Evolutionary conservation across 2,113 vertebrate genomes (phyloP), one percentile per base, ranked within the genome.

Genomic region (Helogale parvula): DNA sequence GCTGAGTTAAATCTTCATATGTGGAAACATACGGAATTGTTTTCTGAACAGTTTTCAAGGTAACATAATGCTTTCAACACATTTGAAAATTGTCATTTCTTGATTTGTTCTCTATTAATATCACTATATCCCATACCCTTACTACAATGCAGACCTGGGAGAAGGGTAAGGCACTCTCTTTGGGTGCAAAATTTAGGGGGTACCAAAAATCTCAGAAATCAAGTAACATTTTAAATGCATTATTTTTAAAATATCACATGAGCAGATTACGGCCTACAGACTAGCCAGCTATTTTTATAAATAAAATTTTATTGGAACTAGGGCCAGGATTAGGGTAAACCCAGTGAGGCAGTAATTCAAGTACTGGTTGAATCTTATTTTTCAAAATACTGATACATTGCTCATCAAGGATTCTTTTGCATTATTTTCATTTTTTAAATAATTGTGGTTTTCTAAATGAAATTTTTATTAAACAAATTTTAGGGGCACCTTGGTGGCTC

Each of bases 11-110:
- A 50, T 52, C 50, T 71, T 65, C 71, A 38, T 17, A 52, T 1
- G 2, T 6, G 41, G 33, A 60, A 96, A 88, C 88, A 84, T 47
- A 93, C 21, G 57, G 47, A 76, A 74, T 92, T 72, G 84, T 65
- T 88, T 38, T 33, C 29, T 79, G 27, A 54, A 50, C 17, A 81
- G 35, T 81, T 84, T 87, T 94, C 19, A 90, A 83, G 81, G 29
- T 50, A 82, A 88, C 69, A 85, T 27, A 80, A 76, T 68, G 45
- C 35, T 81, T 90, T 74, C 19, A 60, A 52, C 31, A 12, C 47
- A 80, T 79, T 60, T 97, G 33, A 66, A 94, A 82, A 29, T 31
- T 89, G 29, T 89, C 23, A 81, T 54, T 85, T 95, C 77, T 83
- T 83, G 17, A 57, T 57, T 66, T 76, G n/a, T 77, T 83, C 88